Base-by-base conservation (phyloP, 2,888 invertebrate species). In the Melanophora roralis region DNA sequence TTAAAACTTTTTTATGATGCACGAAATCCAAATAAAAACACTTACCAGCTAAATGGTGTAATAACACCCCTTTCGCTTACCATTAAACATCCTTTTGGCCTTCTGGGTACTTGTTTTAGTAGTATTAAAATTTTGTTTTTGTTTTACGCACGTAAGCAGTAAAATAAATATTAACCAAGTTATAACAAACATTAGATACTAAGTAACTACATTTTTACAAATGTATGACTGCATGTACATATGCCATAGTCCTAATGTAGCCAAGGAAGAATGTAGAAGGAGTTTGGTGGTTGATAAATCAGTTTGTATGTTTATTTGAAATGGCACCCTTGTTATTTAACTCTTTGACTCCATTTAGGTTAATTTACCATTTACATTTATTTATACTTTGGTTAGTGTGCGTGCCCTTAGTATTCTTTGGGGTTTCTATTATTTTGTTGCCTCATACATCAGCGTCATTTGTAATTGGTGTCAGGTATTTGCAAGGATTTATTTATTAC, bases 301-400 rank as follows among this genome's bases (percentile, higher is more conserved):
- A 45, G 40, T 11, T 53, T 55, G 32, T 45, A 36, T 55, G 64
- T 47, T 51, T 38, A 49, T 68, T 71, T 59, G 55, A 55, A 78
- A 73, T 75, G 75, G 21, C 59, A 71, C 69, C 75, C 71, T 53
- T 73, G 76, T 73, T 76, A 80, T 72, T 76, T 80, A 80, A 80
- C 80, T 76, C 80, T 80, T 80, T 80, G 76, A 80, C 80, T 80
- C 72, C 76, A 80, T 80, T 80, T 80, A n/a, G 64, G 80, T 72
- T 76, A 72, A 76, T 68, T 80, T 80, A 80, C 72, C 72, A 76
- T 72, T 80, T 68, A 51, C 64, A 79, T 76, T 72, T 73, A 64
- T 49, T 64, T 80, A 72, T 72, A 73, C 62, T 45, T 60, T 45
- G 32, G 27, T 64, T 49, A 36, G 36, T 36, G n/a, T 36, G 14